These are phyloP conservation scores for Rhamphomyia laevipes DNA, from an alignment of 2,888 invertebrate genomes.

Conservation along the genomic window DNA sequence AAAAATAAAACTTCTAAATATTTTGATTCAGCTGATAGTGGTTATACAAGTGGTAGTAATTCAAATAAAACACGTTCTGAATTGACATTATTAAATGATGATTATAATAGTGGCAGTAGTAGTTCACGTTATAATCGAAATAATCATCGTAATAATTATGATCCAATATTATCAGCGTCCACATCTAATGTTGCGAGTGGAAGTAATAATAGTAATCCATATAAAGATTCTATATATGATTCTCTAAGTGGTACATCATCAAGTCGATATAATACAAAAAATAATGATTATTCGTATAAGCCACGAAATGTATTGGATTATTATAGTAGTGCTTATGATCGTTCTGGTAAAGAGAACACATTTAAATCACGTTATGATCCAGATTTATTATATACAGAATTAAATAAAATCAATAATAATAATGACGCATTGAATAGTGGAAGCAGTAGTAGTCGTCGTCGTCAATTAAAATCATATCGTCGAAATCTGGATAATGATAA, in stretches of 20 bases:
- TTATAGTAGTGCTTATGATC: slow-evolving; percentile 22
- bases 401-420: slow-evolving; percentile 10
- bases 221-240: slow-evolving; percentile 30
- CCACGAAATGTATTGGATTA: slow-evolving; percentile 20
- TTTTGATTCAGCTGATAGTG: slow-evolving; percentile 28
- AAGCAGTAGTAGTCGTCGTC: slow-evolving; percentile 7
- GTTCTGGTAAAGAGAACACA: slow-evolving; percentile 21
- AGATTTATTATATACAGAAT: slow-evolving; percentile 21
- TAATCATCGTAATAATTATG: slow-evolving; percentile 11
- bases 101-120: slow-evolving; percentile 21
- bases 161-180: slow-evolving; percentile 3
- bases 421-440: not conserved
- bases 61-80: slow-evolving; percentile 19
- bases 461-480: slow-evolving; percentile 24
- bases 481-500: slow-evolving; percentile 17
- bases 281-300: slow-evolving; percentile 19
- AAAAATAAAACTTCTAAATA: slow-evolving; percentile 28
- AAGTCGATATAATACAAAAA: slow-evolving; percentile 19
- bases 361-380: slow-evolving; percentile 26
- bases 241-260: slow-evolving; percentile 21
- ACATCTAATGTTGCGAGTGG: not conserved
- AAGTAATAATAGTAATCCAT: slow-evolving; percentile 15
- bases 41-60: slow-evolving; percentile 26
- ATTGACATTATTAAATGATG: slow-evolving; percentile 25
- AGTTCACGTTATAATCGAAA: slow-evolving; percentile 16